Evolutionary conservation across 2,797 vertebrate species (phyloP).

Genomic region (Gymnoscopelus braueri): DNA sequence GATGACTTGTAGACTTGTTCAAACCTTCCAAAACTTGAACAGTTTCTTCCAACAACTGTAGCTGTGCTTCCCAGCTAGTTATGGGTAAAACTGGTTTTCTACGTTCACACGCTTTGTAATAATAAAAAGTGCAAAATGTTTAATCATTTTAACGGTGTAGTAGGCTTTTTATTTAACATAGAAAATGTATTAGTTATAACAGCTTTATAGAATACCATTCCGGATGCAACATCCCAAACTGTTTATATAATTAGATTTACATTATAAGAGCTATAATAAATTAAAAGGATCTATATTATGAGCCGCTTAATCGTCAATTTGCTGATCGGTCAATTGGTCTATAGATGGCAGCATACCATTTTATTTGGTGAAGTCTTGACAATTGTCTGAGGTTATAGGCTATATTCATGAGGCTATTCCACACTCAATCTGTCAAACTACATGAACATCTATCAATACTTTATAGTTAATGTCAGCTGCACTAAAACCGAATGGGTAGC

Average conservation of each 20-base stretch:
- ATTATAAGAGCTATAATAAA: too few species aligned
- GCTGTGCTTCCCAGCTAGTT: conserved; percentile 47
- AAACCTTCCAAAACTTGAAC: conserved; percentile 40
- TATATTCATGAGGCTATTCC: too few species aligned
- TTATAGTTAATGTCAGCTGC: neutral
- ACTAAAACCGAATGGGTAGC: conserved; percentile 18
- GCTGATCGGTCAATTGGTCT: conserved; percentile 1
- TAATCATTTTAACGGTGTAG: conserved; percentile 5
- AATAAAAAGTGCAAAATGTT: conserved; percentile 39
- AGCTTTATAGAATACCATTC: too few species aligned
- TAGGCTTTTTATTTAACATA: neutral
- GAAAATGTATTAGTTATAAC: neutral
- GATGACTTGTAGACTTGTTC: conserved; percentile 40
- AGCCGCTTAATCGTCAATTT: too few species aligned
- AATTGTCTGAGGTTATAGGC: too few species aligned
- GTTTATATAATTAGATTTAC: too few species aligned
- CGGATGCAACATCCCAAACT: too few species aligned
- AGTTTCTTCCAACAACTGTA: conserved; percentile 47
- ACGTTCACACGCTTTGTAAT: conserved; percentile 35
- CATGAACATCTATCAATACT: neutral
- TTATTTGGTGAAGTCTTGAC: too few species aligned
- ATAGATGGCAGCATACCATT: conserved; percentile 25
- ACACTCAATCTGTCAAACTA: neutral
- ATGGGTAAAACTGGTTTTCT: conserved; percentile 16
- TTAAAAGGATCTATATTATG: too few species aligned